Conservation (phyloP, 30 jellyfish, hydroid and myxozoan genomes). For the Aurelia aurita complex sp. Pacific region DNA sequence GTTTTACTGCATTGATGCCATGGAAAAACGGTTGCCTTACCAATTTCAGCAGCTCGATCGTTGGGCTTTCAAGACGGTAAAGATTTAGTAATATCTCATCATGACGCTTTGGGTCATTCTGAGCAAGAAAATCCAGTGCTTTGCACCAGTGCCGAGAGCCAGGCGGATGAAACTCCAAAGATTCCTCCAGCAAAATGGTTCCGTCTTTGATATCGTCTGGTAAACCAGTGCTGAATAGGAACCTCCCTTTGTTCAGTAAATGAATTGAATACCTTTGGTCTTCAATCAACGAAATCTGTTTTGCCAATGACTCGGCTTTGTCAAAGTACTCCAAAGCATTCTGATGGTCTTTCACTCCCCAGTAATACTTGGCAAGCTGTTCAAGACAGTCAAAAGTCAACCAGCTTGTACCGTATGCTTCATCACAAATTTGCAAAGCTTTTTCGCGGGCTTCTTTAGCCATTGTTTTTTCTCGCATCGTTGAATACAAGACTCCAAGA, state of each 20-base stretch:
- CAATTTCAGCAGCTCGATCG: too few relatives aligned
- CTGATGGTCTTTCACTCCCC: neutral
- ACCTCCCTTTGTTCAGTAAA: slow-evolving; percentile 5
- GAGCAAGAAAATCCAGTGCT: slow-evolving; percentile 11
- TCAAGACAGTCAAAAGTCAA: slow-evolving; percentile 19
- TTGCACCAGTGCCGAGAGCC: neutral
- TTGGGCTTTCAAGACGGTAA: neutral
- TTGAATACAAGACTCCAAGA: too few relatives aligned
- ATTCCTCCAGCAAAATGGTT: neutral
- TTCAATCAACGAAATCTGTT: neutral
- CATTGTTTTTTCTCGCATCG: too few relatives aligned
- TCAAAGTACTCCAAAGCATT: slow-evolving; percentile 10
- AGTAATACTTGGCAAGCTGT: slow-evolving; percentile 16
- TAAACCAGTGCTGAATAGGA: neutral
- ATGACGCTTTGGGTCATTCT: neutral
- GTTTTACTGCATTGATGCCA: too few relatives aligned
- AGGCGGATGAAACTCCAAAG: neutral
- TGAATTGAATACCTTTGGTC: neutral
- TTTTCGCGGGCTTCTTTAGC: neutral
- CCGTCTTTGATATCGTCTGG: neutral
- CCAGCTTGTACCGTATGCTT: slow-evolving; percentile 17
- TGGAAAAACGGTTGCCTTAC: too few relatives aligned
- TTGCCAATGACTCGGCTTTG: slow-evolving; percentile 1
- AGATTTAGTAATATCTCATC: neutral
- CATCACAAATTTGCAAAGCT: slow-evolving; percentile 12